Percentiles rank a stretch among this genome's conserved stretches.
Evolutionary conservation across 2,888 invertebrate species (phyloP).

Genomic region (Stenodema calcarata): DNA sequence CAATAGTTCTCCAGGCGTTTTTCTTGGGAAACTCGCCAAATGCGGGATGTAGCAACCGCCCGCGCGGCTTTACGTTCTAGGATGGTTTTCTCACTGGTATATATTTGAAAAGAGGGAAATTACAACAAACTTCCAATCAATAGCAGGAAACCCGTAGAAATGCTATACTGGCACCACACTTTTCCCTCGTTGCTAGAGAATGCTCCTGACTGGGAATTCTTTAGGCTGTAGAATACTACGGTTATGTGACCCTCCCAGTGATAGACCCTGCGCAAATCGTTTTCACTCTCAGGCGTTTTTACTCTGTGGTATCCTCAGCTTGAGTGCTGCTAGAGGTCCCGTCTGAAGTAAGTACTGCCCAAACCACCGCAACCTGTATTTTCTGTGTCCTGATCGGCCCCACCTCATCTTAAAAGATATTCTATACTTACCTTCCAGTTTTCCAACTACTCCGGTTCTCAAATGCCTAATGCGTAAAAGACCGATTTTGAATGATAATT

Average conservation of each 20-base stretch:
- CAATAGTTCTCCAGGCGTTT: not conserved
- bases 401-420: no score
- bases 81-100: not conserved
- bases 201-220: not conserved
- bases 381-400: no score
- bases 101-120: not conserved
- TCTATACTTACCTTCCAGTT: no score
- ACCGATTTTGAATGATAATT: no score
- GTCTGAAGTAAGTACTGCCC: no score
- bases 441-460: no score
- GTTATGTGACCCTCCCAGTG: not conserved
- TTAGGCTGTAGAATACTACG: not conserved
- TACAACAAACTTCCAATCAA: not conserved
- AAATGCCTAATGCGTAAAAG: no score
- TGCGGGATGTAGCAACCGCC: not conserved
- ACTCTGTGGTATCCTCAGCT: no score
- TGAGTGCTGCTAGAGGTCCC: no score
- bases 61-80: not conserved
- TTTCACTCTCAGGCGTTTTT: no score
- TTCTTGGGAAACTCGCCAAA: slow-evolving; percentile 9
- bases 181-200: not conserved
- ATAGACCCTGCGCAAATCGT: no score
- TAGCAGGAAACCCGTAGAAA: not conserved
- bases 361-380: no score
- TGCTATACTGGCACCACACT: not conserved